Evolutionary conservation across 2,888 invertebrate species (phyloP), one percentile per base, ranked within the genome.

Genomic region (Heliconius ismenius): DNA sequence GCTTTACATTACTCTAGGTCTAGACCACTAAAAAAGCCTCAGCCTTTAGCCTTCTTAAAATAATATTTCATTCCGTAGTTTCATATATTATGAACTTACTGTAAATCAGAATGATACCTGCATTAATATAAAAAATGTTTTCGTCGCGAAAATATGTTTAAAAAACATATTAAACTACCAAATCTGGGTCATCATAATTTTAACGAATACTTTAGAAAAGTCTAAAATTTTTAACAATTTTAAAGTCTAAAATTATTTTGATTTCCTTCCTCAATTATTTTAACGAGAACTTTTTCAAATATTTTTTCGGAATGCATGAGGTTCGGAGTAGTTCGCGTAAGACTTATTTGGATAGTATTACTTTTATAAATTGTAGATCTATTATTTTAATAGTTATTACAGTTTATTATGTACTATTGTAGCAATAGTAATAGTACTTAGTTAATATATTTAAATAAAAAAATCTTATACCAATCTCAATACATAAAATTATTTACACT

Each of bases 181-280:
- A 58, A 70, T 70, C 28, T 58, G n/a, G 54, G 58, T 67, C 65
- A 54, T 64, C 74, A 65, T 43, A 39, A 43, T 73, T 73, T 63
- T 63, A 73, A 43, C 24, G 62, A 63, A 62, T 43, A 18, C 36
- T 64, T 18, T 36, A 64, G 67, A 60, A 74, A 58, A 58, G 26
- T 62, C 58, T 32, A 32, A 32, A 54, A 58, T 32, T 70, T 43
- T 43, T 15, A 43, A 43, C 43, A 43, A 43, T 43, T 43, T 43
- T 18, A 74, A 36, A 67, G 21, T 28, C 32, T 32, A 54, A 32
- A 70, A 36, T 32, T 24, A 36, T 69, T 54, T 54, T 28, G 49
- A 69, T 69, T 75, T 67, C 15, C 24, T 65, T 36, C 64, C 13
- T 39, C 1, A 54, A 28, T 21, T 18, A 69, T 36, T 70, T 70